Base-by-base conservation (phyloP, 2,888 invertebrate genomes). In the Caenorhabditis zanzibari region DNA sequence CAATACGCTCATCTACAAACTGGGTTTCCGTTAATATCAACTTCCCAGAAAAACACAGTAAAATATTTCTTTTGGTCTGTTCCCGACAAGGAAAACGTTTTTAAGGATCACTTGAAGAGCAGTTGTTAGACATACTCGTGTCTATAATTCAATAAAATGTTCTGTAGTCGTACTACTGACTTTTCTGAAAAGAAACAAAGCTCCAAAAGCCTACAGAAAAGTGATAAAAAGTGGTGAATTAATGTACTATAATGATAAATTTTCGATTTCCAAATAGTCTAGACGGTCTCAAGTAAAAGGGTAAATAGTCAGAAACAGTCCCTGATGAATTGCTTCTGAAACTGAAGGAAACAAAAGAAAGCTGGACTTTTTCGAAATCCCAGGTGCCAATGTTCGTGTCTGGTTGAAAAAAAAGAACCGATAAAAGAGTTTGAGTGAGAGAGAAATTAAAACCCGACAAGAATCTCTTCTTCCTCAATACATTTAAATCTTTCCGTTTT, bases 81-180 rank as follows among this genome's bases (percentile, higher is more conserved):
- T 26, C 4, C 54, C 26, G 19, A 59, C 19, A 35, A 22, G 61
- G 49, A 66, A 66, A 66, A 66, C 32, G 16, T 49, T 52, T 52
- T 49, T 49, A 35, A 66, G 66, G 2, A 35, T 49, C 66, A 52
- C 66, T 66, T 35, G 35, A 66, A 66, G 47, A 47, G 26, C 26
- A 12, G 41, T 9, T 10, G 47, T 28, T 49, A 66, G 66, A 66
- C 66, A 49, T 66, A 66, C 66, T 66, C 47, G 4, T 41, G 44
- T 1, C 12, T 44, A 52, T 66, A 66, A 66, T 66, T 52, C 19
- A 10, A 66, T 66, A 14, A 64, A 49, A 66, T 52, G 49, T 66
- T 66, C 66, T 64, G 63, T 64, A 64, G 61, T 7, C 44, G 63
- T n/a, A 64, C 47, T 47, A 54, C 22, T 26, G 14, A 9, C 12